Evolutionary conservation across 1,140 invertebrate genomes (phyloP).

Genomic region (Papilio helenus): DNA sequence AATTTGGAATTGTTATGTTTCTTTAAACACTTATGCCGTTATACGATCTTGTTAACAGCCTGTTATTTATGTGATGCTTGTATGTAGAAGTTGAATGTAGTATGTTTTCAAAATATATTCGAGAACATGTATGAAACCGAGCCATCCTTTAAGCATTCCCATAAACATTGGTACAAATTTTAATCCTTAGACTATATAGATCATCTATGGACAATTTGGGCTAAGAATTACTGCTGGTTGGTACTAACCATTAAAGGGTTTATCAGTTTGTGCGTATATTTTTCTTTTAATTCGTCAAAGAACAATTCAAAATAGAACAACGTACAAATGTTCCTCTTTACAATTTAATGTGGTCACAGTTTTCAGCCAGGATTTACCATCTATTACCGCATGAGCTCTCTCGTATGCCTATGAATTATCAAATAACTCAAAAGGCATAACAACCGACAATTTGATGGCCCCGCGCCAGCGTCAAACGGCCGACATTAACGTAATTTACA

Average conservation of each 20-base stretch:
- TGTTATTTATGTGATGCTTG: background rate
- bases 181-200: background rate
- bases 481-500: slow-evolving; percentile 72
- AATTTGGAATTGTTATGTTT: slow-evolving; percentile 37
- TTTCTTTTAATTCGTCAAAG: background rate
- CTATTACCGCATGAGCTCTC: slow-evolving; percentile 34
- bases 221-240: too few species aligned
- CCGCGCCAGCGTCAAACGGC: slow-evolving; percentile 67
- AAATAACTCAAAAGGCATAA: slow-evolving; percentile 68
- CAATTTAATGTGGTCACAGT: slow-evolving; percentile 16
- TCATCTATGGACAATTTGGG: background rate
- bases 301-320: background rate
- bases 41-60: slow-evolving; percentile 22
- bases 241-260: too few species aligned
- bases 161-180: too few species aligned
- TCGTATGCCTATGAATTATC: slow-evolving; percentile 57
- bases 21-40: slow-evolving; percentile 29
- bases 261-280: too few species aligned
- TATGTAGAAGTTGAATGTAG: background rate
- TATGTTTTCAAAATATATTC: background rate
- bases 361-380: slow-evolving; percentile 23
- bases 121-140: too few species aligned
- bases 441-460: slow-evolving; percentile 66
- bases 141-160: too few species aligned
- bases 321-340: background rate